Base-by-base conservation (phyloP, 2,888 invertebrate species). In the Syrista parreyssii region DNA sequence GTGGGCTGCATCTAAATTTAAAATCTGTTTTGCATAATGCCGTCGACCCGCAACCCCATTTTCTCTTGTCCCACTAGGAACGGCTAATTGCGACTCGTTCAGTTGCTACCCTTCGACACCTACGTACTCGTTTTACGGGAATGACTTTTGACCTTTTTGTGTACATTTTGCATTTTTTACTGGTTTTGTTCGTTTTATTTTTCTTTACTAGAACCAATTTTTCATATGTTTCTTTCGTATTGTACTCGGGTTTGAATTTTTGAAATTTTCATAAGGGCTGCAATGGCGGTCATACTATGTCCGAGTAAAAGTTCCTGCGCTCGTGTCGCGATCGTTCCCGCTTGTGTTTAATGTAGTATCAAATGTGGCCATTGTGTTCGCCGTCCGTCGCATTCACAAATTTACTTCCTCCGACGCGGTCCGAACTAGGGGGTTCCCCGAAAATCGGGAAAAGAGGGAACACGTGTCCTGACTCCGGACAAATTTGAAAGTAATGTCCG, bases 11-110 rank as follows among this genome's bases (percentile, higher is more conserved):
- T 91, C 89, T 89, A 87, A 91, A 91, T 91, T 90, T 90, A 89
- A 91, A 91, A 91, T 91, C 88, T 89, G 84, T 85, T 91, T 91
- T 91, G 90, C 91, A 91, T 91, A 91, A 91, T 91, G 85, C 86
- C 86, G 85, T 81, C 81, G 85, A 84, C 76, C 68, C 71, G 81
- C 81, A 82, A 83, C 78, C 75, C 83, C 79, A 84, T 84, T 78
- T 83, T 85, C 84, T 83, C 83, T 79, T 84, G 84, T 79, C 83
- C 85, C 83, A 82, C 82, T 86, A 84, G 85, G 81, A 82, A 82
- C 87, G 85, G 84, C 89, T 91, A 91, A 91, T 91, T 91, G 89
- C 86, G 86, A 86, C 86, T 86, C 86, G 87, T 88, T 88, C 87
- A 84, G 86, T 84, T 84, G 82, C 84, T 85, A 86, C 86, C 86